Percentiles rank a stretch among this genome's conserved stretches.
Evolutionary conservation across 2,888 invertebrate species (phyloP).

Genomic region (Hipparchia sbordonii): DNA sequence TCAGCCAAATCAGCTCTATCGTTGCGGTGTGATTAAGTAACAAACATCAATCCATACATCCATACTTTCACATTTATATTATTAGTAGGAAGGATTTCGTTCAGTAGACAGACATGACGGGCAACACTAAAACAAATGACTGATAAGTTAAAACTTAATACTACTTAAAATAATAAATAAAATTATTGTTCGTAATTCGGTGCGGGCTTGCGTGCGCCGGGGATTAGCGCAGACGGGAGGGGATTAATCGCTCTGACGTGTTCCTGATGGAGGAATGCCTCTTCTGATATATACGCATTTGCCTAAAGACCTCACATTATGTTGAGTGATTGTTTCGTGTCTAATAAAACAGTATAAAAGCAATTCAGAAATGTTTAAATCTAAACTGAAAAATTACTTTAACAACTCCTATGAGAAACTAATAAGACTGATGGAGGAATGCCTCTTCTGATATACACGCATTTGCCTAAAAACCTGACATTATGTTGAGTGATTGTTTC

Average conservation of each 20-base stretch:
- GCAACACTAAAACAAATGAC: too few relatives aligned
- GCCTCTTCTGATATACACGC: slow-evolving; percentile 41
- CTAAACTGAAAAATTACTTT: too few relatives aligned
- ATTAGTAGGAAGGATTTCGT: too few relatives aligned
- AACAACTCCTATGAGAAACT: too few relatives aligned
- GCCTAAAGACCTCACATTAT: slow-evolving; percentile 34
- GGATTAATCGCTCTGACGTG: slow-evolving; percentile 70
- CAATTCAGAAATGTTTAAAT: too few relatives aligned
- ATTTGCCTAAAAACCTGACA: slow-evolving; percentile 35
- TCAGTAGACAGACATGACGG: too few relatives aligned
- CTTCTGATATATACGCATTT: slow-evolving; percentile 40
- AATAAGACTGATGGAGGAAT: slow-evolving; percentile 52
- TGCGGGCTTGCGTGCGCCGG: slow-evolving; percentile 70
- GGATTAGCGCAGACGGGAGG: slow-evolving; percentile 61
- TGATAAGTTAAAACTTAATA: slow-evolving; percentile 16
- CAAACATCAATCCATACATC: too few relatives aligned
- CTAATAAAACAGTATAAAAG: too few relatives aligned
- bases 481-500: slow-evolving; percentile 31
- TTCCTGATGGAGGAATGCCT: slow-evolving; percentile 57
- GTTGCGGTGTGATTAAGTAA: too few relatives aligned
- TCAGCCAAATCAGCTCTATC: too few relatives aligned
- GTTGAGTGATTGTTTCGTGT: slow-evolving; percentile 27
- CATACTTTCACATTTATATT: too few relatives aligned
- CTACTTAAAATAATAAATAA: slow-evolving; percentile 60
- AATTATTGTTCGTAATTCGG: slow-evolving; percentile 48